Percentiles rank a stretch among this genome's conserved stretches.
Conservation (phyloP, 1,140 invertebrate genomes). For the Pseudomyrmex dendroicus region DNA sequence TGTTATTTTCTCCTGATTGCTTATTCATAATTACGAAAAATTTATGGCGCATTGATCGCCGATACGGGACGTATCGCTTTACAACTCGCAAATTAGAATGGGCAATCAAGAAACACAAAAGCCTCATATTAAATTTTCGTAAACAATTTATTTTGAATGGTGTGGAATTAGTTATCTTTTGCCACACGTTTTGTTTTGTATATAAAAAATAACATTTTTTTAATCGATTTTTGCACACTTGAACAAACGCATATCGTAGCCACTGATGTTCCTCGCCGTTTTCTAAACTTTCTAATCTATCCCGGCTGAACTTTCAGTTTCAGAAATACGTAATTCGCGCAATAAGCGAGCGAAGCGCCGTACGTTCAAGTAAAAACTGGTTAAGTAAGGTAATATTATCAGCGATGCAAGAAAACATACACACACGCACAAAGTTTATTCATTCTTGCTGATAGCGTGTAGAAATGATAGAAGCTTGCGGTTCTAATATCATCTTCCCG, state of each 20-base stretch:
- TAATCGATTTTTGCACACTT: conserved; percentile 12
- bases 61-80: background rate
- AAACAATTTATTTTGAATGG: conserved; percentile 8
- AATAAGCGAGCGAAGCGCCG: conserved; percentile 50
- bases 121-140: background rate
- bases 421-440: conserved; percentile 52
- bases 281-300: conserved; percentile 31
- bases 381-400: conserved; percentile 64
- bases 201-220: background rate
- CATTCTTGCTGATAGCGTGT: conserved; percentile 35
- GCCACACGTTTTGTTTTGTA: background rate
- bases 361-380: conserved; percentile 62
- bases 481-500: conserved; percentile 9
- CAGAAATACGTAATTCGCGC: conserved; percentile 67
- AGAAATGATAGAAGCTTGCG: conserved; percentile 39
- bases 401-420: background rate
- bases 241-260: conserved; percentile 51
- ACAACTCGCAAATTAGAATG: background rate
- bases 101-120: conserved; percentile 2
- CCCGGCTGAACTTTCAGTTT: conserved; percentile 17
- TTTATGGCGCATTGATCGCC: conserved; percentile 13
- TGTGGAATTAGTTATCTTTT: conserved; percentile 6
- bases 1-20: conserved; percentile 27
- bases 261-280: conserved; percentile 39
- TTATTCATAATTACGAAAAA: conserved; percentile 48